Evolutionary conservation across 2,113 vertebrate species (phyloP).

Genomic region (Malurus melanocephalus): DNA sequence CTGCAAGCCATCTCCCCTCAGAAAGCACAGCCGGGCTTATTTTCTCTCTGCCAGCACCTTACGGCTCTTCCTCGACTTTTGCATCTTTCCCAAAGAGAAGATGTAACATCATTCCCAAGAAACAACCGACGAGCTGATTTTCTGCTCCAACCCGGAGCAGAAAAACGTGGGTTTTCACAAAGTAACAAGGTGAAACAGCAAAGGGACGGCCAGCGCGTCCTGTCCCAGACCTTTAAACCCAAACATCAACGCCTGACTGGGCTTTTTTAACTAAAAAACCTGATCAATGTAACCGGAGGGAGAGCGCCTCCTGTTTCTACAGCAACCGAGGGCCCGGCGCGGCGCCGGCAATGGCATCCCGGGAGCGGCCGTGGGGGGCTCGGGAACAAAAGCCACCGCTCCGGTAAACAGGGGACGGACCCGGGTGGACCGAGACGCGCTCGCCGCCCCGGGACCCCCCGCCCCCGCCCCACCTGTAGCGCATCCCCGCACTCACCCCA

Average conservation of each 20-base stretch:
- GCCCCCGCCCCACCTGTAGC: not conserved
- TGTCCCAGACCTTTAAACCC: not conserved
- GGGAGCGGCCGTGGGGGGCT: not conserved
- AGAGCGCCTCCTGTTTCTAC: not conserved
- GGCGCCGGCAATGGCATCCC: not conserved
- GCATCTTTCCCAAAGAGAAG: not conserved
- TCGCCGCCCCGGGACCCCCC: not conserved
- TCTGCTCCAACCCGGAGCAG: not conserved
- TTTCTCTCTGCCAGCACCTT: not conserved
- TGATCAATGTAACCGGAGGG: not conserved
- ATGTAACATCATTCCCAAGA: not conserved
- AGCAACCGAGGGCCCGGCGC: not conserved
- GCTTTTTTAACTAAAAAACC: not conserved
- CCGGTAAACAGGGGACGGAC: not conserved
- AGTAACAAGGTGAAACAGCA: not conserved
- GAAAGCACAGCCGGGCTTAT: not conserved
- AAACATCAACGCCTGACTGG: not conserved
- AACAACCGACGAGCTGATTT: not conserved
- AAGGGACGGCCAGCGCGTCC: not conserved
- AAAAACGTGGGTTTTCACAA: not conserved
- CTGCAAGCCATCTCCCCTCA: not conserved
- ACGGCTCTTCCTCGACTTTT: not conserved
- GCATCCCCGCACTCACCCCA: constrained; percentile 72
- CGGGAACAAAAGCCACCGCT: not conserved
- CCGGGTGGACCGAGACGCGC: not conserved